Percentiles rank a stretch among this genome's conserved stretches.
Evolutionary conservation across 2,113 vertebrate genomes (phyloP).

Genomic region (Barnardius zonarius): DNA sequence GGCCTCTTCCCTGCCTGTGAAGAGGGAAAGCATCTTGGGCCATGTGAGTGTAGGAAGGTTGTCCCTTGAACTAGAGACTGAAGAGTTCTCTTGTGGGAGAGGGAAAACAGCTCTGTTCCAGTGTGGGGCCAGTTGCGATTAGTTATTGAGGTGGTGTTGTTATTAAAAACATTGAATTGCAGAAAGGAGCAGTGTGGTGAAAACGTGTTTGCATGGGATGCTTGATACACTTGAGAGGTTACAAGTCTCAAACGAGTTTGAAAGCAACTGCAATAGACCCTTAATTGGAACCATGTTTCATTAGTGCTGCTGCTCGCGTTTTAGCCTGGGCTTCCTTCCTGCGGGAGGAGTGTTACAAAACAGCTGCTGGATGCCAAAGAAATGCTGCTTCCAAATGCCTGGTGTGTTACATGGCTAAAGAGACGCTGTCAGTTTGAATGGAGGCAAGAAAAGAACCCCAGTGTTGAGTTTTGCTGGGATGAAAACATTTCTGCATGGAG

Average conservation of each 20-base stretch:
- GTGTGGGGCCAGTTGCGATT: neutral
- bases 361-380: neutral
- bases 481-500: conserved; percentile 12
- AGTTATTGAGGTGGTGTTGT: neutral
- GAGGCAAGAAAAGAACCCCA: neutral
- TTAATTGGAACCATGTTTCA: conserved; percentile 39
- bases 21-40: neutral
- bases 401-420: neutral
- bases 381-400: neutral
- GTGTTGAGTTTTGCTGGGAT: neutral
- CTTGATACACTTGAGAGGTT: conserved; percentile 36
- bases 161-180: neutral
- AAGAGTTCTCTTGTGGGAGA: neutral
- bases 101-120: neutral
- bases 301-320: neutral
- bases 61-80: neutral
- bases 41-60: neutral
- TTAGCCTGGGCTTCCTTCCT: neutral
- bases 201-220: conserved; percentile 21
- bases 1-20: neutral
- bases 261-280: neutral
- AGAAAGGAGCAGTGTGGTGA: neutral
- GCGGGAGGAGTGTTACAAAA: neutral
- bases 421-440: conserved; percentile 9
- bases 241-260: neutral